phyloP scores from a whole-genome alignment of 2,113 vertebrate genomes.

The Cebidichthys violaceus region DNA sequence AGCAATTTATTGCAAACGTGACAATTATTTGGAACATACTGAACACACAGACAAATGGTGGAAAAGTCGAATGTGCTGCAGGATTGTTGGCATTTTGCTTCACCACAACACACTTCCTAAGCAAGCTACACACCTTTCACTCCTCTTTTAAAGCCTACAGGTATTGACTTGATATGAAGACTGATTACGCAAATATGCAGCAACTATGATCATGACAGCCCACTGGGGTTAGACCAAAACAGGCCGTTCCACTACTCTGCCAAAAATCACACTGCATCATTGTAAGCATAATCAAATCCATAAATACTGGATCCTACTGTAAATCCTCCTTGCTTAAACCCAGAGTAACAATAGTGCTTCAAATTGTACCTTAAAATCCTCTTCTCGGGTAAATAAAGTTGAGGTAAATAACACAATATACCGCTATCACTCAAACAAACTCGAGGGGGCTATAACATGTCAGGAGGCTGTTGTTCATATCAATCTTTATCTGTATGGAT shows the following conservation, averaged over 20 bases:
- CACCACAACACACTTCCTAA: not conserved
- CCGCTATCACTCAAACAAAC: slow-evolving; percentile 9
- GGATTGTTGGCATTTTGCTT: not conserved
- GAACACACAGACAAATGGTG: not conserved
- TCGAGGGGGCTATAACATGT: slow-evolving; percentile 1
- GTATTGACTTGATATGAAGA: not conserved
- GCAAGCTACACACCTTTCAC: not conserved
- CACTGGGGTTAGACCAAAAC: not conserved
- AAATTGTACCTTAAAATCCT: slow-evolving; percentile 19
- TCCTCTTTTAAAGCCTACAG: not conserved
- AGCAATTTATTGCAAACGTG: not conserved
- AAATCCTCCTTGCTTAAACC: not conserved
- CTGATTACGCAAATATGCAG: not conserved
- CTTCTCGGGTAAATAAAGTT: not conserved
- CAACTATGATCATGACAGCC: not conserved
- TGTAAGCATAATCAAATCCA: not conserved
- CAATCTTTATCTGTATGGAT: slow-evolving; percentile 24
- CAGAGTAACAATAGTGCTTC: not conserved
- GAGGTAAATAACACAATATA: slow-evolving; percentile 18
- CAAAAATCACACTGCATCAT: too few species aligned
- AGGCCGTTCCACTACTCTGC: not conserved
- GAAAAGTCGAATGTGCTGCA: not conserved
- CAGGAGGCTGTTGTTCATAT: slow-evolving; percentile 1
- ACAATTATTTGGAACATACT: not conserved
- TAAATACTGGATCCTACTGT: not conserved